Percentiles rank a stretch among this genome's conserved stretches.
Conservation (phyloP, 2,797 vertebrate genomes). For the Acestrorhynchus altus region DNA sequence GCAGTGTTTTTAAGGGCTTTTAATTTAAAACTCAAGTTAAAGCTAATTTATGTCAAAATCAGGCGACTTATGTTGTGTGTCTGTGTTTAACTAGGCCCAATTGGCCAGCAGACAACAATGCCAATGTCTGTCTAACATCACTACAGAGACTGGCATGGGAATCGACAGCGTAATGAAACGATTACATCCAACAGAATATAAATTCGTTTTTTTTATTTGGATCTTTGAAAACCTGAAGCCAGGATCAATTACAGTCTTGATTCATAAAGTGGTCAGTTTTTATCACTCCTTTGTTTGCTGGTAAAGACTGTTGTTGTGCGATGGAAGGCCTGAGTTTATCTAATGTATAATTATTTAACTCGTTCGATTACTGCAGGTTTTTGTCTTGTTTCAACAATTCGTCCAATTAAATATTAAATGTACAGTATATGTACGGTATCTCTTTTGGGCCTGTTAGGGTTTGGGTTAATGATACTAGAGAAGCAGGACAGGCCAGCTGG, state of each 20-base stretch:
- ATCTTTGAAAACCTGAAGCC: background rate
- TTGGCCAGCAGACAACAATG: background rate
- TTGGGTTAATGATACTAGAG: no score
- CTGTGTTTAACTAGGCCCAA: conserved; percentile 2
- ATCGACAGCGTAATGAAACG: background rate
- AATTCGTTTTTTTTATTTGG: background rate
- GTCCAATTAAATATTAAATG: no score
- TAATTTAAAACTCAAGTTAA: background rate
- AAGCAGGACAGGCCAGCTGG: no score
- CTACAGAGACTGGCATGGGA: background rate
- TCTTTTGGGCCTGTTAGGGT: no score
- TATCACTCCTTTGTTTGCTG: background rate
- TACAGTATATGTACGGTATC: no score
- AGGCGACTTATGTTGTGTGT: background rate
- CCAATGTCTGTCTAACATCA: background rate
- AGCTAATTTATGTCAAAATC: background rate
- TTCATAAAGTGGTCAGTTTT: background rate
- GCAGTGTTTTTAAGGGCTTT: background rate
- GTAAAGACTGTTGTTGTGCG: background rate
- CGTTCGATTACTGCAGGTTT: background rate
- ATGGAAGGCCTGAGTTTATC: background rate
- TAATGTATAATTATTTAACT: no score
- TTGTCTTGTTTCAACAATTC: no score
- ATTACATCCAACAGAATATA: background rate
- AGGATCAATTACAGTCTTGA: background rate